phyloP scores from a whole-genome alignment of 2,888 invertebrate genomes.

The Dolichomitus sp. region DNA sequence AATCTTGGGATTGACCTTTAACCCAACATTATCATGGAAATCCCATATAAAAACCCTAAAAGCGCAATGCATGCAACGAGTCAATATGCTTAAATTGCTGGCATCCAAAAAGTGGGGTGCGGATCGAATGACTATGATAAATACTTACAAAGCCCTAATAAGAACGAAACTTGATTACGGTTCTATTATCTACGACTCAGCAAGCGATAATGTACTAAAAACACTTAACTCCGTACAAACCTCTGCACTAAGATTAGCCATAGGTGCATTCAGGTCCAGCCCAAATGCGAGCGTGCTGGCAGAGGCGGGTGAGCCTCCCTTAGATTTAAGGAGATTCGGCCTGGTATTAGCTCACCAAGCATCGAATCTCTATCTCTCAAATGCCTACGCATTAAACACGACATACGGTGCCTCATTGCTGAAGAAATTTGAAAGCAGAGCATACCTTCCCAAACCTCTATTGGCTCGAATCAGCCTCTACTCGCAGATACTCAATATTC shows the following conservation, averaged over 20 bases:
- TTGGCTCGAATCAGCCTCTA: not conserved
- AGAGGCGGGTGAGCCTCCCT: conserved; percentile 10
- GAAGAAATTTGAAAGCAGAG: not conserved
- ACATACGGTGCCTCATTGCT: not conserved
- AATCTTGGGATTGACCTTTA: not conserved
- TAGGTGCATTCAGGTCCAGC: conserved; percentile 45
- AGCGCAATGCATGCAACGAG: too few relatives aligned
- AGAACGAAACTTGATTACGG: conserved; percentile 1
- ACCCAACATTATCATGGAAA: too few relatives aligned
- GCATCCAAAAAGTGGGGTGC: conserved; percentile 9
- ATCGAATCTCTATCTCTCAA: not conserved
- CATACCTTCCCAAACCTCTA: not conserved
- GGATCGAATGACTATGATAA: not conserved
- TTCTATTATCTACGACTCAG: too few relatives aligned
- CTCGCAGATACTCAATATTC: not conserved
- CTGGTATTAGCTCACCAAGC: not conserved
- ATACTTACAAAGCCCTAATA: not conserved
- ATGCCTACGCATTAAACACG: not conserved
- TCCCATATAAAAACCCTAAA: too few relatives aligned
- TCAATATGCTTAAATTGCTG: too few relatives aligned
- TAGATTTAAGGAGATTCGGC: conserved; percentile 11
- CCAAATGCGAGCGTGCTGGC: conserved; percentile 25
- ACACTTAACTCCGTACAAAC: conserved; percentile 41
- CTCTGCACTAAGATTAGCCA: conserved; percentile 25
- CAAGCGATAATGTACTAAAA: too few relatives aligned